Percentiles rank a stretch among this genome's conserved stretches.
phyloP scores from a whole-genome alignment of 2,113 vertebrate species.

The Sylvietta virens region DNA sequence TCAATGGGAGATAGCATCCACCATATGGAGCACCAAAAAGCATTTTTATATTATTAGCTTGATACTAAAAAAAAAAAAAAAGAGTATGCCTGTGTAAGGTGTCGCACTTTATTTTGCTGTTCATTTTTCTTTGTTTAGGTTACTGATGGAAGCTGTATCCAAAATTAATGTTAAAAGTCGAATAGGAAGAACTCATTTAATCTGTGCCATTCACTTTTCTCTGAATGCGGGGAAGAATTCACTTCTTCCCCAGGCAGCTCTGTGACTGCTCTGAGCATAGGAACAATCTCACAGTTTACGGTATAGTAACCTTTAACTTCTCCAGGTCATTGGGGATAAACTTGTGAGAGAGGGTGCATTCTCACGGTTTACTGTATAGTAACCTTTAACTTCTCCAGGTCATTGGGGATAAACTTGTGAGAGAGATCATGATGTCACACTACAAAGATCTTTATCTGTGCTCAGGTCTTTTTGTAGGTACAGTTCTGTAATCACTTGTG shows the following conservation, averaged over 20 bases:
- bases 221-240: background rate
- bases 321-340: fast-evolving
- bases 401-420: fast-evolving
- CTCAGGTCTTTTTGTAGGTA: background rate
- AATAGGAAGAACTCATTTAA: background rate
- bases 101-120: background rate
- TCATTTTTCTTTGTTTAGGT: background rate
- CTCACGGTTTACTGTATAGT: background rate
- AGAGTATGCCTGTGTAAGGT: background rate
- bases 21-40: background rate
- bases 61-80: background rate
- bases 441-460: background rate
- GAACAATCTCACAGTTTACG: background rate
- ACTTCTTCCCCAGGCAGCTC: background rate
- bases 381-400: background rate
- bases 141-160: background rate
- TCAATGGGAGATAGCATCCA: background rate
- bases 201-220: background rate
- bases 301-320: background rate
- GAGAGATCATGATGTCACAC: background rate
- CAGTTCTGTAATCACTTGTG: background rate
- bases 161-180: background rate
- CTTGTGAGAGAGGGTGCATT: background rate
- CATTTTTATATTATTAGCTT: background rate
- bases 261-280: background rate